Evolutionary conservation across 2,113 vertebrate species (phyloP).

Genomic region (Copsychus sechellarum): DNA sequence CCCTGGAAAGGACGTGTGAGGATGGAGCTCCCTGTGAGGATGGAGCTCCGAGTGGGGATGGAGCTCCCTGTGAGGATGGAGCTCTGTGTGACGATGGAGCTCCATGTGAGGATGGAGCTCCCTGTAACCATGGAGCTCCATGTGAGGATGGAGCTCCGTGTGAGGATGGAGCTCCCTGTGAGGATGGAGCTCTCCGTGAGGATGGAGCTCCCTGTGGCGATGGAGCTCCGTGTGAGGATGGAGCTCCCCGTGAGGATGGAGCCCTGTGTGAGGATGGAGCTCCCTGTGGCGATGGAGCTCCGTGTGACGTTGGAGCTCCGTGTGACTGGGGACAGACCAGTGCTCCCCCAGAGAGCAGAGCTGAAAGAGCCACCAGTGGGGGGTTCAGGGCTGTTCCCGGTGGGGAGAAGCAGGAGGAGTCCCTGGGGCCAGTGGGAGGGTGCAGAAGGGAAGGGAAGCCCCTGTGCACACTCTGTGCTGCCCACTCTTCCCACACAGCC

Average conservation of each 20-base stretch:
- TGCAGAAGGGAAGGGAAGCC: too few species aligned
- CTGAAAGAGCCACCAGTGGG: not conserved
- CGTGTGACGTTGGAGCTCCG: not conserved
- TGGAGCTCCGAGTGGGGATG: not conserved
- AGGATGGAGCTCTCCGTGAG: not conserved
- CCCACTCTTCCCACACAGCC: accelerated
- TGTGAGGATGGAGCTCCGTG: not conserved
- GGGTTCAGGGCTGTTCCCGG: accelerated
- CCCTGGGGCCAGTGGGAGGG: accelerated
- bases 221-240: too few species aligned
- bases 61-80: too few species aligned
- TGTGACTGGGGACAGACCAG: not conserved
- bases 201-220: not conserved
- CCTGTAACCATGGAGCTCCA: too few species aligned
- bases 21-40: not conserved
- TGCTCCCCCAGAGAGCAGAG: not conserved
- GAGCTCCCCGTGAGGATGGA: not conserved
- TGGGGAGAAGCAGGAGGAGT: accelerated
- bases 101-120: too few species aligned
- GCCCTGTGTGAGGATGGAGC: not conserved
- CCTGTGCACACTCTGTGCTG: not conserved
- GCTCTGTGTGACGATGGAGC: too few species aligned
- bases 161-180: not conserved
- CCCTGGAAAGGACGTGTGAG: not conserved
- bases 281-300: not conserved